A percentile compares a stretch with the other conserved stretches of the same genome.
These are phyloP conservation scores for Pyrocoelia pectoralis DNA, from an alignment of 2,888 invertebrate species.

Conservation along the genomic window DNA sequence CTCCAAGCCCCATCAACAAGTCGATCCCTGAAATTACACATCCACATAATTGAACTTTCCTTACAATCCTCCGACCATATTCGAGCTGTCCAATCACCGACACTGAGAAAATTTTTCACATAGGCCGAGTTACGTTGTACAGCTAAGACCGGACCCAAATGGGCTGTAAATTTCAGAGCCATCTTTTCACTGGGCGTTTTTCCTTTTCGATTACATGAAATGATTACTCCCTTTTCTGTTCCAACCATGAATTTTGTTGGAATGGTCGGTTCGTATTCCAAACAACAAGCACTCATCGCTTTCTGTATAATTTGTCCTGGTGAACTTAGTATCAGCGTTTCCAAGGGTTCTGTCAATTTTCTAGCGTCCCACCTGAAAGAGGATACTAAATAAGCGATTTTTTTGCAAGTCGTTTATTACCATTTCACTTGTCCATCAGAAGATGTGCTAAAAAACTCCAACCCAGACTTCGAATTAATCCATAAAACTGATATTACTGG, in stretches of 20 bases:
- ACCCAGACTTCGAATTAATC: conserved; percentile 93
- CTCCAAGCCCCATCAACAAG: conserved; percentile 90
- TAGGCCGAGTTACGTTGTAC: conserved; percentile 93
- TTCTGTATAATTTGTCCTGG: conserved; percentile 68
- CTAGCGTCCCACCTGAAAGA: conserved; percentile 78
- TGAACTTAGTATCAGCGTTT: conserved; percentile 76
- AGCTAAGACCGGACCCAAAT: conserved; percentile 90
- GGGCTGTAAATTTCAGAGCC: conserved; percentile 72
- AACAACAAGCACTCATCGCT: conserved; percentile 76
- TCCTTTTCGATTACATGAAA: conserved; percentile 73
- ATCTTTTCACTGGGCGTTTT: conserved; percentile 83
- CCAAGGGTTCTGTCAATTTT: conserved; percentile 75
- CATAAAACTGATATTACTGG: conserved; percentile 88
- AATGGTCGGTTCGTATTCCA: conserved; percentile 86
- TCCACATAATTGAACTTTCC: conserved; percentile 95
- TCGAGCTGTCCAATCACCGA: conserved; percentile 94
- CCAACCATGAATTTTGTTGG: conserved; percentile 74
- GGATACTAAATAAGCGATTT: too few relatives aligned
- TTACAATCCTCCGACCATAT: conserved; percentile 97
- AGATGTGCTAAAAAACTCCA: conserved; percentile 93
- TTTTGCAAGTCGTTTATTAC: conserved; percentile 55
- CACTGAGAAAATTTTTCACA: conserved; percentile 92
- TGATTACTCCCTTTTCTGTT: conserved; percentile 72
- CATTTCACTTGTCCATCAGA: conserved; percentile 91
- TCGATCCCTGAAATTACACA: conserved; percentile 73